These are phyloP conservation scores for Corythornis madagascariensis DNA, from an alignment of 2,113 vertebrate genomes.

Conservation along the genomic window DNA sequence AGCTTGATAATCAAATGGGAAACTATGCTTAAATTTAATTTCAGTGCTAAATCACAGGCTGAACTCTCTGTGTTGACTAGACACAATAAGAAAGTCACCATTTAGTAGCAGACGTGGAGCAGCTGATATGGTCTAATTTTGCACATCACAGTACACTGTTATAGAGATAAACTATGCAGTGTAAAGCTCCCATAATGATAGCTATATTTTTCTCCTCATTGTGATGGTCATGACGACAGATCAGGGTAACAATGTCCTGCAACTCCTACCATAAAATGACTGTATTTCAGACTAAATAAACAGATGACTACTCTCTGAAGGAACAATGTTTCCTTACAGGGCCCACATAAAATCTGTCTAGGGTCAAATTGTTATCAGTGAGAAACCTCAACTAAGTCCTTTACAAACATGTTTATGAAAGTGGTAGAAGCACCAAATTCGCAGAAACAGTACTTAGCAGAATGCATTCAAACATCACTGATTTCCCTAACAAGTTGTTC, in stretches of 20 bases:
- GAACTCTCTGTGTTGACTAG: slow-evolving; percentile 58
- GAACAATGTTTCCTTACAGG: background rate
- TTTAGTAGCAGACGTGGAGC: slow-evolving; percentile 33
- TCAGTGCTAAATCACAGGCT: slow-evolving; percentile 62
- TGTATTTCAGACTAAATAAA: background rate
- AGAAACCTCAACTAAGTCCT: background rate
- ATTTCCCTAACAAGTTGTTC: background rate
- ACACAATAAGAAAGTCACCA: slow-evolving; percentile 54
- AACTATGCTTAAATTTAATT: slow-evolving; percentile 68
- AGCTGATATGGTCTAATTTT: slow-evolving; percentile 71
- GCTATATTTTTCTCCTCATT: slow-evolving; percentile 69
- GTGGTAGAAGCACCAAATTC: background rate
- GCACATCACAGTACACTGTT: slow-evolving; percentile 60
- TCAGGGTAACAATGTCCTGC: slow-evolving; percentile 29
- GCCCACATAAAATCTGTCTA: too few species aligned
- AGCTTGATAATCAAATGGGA: slow-evolving; percentile 61
- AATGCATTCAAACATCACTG: background rate
- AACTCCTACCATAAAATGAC: background rate
- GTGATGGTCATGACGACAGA: slow-evolving; percentile 49
- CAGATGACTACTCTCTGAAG: background rate
- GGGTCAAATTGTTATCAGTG: background rate
- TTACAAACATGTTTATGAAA: background rate
- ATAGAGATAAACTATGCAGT: slow-evolving; percentile 64
- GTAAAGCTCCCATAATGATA: slow-evolving; percentile 63
- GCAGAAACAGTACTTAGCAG: background rate